phyloP scores from a whole-genome alignment of 1,140 invertebrate species.

The Leptopilina clavipes region DNA sequence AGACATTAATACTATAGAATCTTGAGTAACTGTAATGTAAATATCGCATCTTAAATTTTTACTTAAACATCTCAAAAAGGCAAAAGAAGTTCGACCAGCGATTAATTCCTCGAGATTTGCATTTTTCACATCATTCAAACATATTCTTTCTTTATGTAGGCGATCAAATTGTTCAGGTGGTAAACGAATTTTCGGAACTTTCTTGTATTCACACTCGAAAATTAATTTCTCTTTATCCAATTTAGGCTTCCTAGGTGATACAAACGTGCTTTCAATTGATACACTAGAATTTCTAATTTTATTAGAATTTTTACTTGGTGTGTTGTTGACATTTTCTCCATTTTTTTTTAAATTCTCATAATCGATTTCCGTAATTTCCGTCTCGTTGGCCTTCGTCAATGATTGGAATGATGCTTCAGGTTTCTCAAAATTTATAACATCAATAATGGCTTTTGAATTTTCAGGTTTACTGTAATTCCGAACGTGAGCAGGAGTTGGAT shows the following conservation, averaged over 20 bases:
- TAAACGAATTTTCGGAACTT: background rate
- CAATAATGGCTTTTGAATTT: background rate
- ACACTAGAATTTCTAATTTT: too few relatives aligned
- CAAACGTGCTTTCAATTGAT: too few relatives aligned
- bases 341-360: too few relatives aligned
- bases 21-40: background rate
- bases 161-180: background rate
- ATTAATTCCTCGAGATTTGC: slow-evolving; percentile 16
- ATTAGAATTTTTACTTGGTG: too few relatives aligned
- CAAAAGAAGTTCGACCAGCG: background rate
- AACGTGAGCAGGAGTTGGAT: slow-evolving; percentile 61
- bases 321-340: too few relatives aligned
- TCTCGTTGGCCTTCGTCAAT: too few relatives aligned
- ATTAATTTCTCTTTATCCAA: background rate
- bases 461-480: slow-evolving; percentile 55
- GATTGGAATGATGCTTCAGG: background rate
- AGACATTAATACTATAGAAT: background rate
- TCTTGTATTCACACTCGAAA: background rate
- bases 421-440: background rate
- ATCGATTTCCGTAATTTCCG: too few relatives aligned
- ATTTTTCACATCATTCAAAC: background rate
- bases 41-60: background rate
- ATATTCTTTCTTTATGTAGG: background rate
- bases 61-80: background rate
- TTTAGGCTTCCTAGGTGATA: too few relatives aligned